Base-by-base conservation (phyloP, 2,113 vertebrate species). In the Rhinolophus sinicus region DNA sequence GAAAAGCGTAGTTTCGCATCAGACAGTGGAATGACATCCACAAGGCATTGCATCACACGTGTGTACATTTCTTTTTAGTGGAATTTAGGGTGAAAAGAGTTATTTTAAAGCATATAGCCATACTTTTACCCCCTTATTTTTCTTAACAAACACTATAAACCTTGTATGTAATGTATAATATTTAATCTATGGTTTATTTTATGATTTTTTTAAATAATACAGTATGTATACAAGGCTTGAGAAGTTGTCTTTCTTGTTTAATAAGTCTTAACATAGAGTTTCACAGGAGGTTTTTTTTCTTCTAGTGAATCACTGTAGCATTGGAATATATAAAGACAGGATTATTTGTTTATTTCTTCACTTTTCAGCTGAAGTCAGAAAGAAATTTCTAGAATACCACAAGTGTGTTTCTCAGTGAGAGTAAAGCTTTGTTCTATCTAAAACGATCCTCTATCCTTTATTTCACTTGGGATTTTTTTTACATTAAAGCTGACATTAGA, bases 271-370 rank as follows among this genome's bases (percentile, higher is more conserved):
- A 50, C 1, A 33, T 80, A 62, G 56, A 64, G 16, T 90, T 78
- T 97, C 52, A 84, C 38, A 95, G 14, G 16, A 88, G 44, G 8
- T 40, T 67, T 70, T 94, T 95, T 78, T 30, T 86, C 89, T 93
- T 67, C 24, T 33, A 76, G 16, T 60, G 54, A 76, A 38, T 76
- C 40, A 47, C 15, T 69, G 8, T 95, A 72, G n/a, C 22, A 18
- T 76, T 75, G 56, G 50, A 96, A 95, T 97, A 95, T 95, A 56
- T 95, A 95, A 77, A 75, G 69, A 87, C 4, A 33, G 72, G n/a
- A 96, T n/a, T 77, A 64, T 70, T 70, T 95, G 60, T 21, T 15
- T 87, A 5, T 44, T 47, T 47, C 69, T 85, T 89, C 10, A 75
- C 16, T 92, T 77, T 83, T 40, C 24, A 90, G 8, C n/a, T 75